Evolutionary conservation across 2,113 vertebrate species (phyloP).

Genomic region (Muntiacus muntjak): DNA sequence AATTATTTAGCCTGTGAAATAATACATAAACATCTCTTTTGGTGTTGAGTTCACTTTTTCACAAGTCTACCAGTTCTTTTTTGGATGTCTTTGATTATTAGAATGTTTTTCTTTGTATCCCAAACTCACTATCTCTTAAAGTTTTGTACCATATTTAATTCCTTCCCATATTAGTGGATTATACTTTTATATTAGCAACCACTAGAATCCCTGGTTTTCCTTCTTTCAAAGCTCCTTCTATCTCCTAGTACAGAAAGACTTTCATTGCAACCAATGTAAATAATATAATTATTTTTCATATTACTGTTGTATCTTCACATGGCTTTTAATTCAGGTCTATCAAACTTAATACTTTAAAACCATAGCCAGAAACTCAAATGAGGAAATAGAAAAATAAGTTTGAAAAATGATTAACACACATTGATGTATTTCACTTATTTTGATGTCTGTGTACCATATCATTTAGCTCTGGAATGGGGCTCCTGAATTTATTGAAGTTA

Average conservation of each 20-base stretch:
- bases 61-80: not conserved
- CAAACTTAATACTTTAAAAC: conserved; percentile 33
- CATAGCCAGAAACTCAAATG: conserved; percentile 14
- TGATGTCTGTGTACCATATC: not conserved
- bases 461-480: not conserved
- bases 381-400: conserved; percentile 7
- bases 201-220: not conserved
- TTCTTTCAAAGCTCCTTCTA: not conserved
- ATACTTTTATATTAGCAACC: not conserved
- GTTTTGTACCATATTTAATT: conserved; percentile 10
- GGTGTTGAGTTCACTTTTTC: not conserved
- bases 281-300: not conserved
- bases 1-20: not conserved
- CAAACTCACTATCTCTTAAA: not conserved
- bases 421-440: conserved; percentile 5
- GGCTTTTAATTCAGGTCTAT: not conserved
- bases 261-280: not conserved
- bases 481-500: not conserved
- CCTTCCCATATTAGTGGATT: not conserved
- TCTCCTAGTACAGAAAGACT: not conserved
- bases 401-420: not conserved
- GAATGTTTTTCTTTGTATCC: not conserved
- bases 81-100: not conserved
- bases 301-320: not conserved
- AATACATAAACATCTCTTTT: not conserved